Conservation (phyloP, 2,888 invertebrate species). For the Polydrusus tereticollis region DNA sequence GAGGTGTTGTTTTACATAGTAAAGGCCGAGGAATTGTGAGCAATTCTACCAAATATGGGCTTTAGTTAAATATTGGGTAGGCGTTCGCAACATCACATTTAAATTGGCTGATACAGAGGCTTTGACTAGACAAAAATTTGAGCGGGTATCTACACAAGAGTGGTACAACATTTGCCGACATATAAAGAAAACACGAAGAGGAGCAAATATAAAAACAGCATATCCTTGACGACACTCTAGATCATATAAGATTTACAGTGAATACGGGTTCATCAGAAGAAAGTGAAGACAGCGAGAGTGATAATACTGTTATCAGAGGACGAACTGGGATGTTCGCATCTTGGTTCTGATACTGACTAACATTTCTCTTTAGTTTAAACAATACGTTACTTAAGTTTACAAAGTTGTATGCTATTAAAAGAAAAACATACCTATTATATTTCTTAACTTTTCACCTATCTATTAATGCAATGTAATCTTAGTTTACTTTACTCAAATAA, state of each 20-base stretch:
- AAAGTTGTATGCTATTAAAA: not conserved
- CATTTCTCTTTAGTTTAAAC: not conserved
- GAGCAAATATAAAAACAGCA: slow-evolving; percentile 23
- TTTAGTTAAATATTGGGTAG: slow-evolving; percentile 16
- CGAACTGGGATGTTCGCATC: slow-evolving; percentile 5
- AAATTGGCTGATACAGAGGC: slow-evolving; percentile 24
- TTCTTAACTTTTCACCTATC: too few relatives aligned
- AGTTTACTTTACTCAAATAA: too few relatives aligned
- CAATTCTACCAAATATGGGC: slow-evolving; percentile 13
- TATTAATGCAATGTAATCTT: too few relatives aligned
- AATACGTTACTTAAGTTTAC: not conserved
- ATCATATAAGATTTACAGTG: slow-evolving; percentile 18
- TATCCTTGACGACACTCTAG: slow-evolving; percentile 21
- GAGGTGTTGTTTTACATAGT: too few relatives aligned
- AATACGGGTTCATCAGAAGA: slow-evolving; percentile 28
- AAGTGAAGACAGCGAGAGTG: not conserved
- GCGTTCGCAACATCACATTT: slow-evolving; percentile 11
- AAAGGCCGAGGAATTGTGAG: too few relatives aligned
- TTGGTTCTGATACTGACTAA: slow-evolving; percentile 2
- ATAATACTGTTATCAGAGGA: slow-evolving; percentile 3
- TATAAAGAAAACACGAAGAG: not conserved
- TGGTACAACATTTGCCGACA: slow-evolving; percentile 23
- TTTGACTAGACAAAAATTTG: not conserved
- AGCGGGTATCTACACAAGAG: slow-evolving; percentile 13
- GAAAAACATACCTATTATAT: too few relatives aligned